Evolutionary conservation across 2,888 invertebrate genomes (phyloP), one percentile per base, ranked within the genome.

Genomic region (Meliscaeva auricollis): DNA sequence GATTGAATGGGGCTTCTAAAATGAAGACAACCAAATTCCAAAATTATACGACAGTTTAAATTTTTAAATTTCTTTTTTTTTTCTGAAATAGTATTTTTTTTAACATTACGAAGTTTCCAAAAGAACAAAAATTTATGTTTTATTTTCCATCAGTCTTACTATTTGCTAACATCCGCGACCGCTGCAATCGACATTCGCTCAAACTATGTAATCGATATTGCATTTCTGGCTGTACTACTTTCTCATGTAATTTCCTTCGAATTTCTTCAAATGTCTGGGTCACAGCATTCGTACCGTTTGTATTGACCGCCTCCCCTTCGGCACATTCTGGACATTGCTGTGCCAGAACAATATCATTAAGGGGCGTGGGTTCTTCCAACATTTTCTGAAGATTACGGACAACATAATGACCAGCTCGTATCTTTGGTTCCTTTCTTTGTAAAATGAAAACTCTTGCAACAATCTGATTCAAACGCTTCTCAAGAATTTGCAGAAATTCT

Each of bases 401-500:
- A 9, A 93, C 92, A 58, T 79, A 87, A 0, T 92, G 90, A n/a
- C 82, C 87, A 0, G 81, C 60, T 9, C 83, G 69, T 7, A 77
- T 74, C 11, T 74, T 84, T 1, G 88, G 88, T 17, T 90, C 89
- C 38, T 87, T 88, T 5, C 91, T 89, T 69, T 92, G 90, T 5
- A 88, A 74, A 2, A 89, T 87, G 77, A 93, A 94, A 0, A 92
- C 93, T 0, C 93, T 92, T 88, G 94, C 92, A 3, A 94, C 93
- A 7, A 94, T 91, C 22, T 92, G 92, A 88, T 93, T 93, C 4
- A 94, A 92, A 58, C 94, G 93, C 0, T 90, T 84, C 88, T 94
- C 94, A 4, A 94, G 89, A 20, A 94, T 92, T 75, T 91, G 91
- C 0, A 94, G 90, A 88, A 94, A 94, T 74, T 93, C 92, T 20